phyloP scores from a whole-genome alignment of 2,797 vertebrate species.

The Tapirus indicus region DNA sequence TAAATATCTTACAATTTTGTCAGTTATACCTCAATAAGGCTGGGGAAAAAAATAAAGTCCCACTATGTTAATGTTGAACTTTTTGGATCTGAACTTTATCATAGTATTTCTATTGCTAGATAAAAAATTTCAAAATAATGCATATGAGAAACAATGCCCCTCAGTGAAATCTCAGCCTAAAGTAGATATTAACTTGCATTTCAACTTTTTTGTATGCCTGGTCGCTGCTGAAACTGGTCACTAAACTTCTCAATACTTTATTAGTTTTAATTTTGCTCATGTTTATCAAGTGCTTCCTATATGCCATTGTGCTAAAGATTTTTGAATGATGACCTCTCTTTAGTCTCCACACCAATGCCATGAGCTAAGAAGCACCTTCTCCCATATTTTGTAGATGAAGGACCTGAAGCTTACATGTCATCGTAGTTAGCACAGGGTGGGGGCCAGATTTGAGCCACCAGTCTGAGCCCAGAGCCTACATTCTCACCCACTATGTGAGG shows the following conservation, averaged over 20 bases:
- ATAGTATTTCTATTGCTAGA: background rate
- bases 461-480: background rate
- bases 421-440: background rate
- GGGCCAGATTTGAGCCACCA: background rate
- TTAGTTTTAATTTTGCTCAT: background rate
- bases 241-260: background rate
- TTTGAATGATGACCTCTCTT: background rate
- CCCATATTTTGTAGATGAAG: background rate
- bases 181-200: background rate
- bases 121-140: background rate
- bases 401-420: background rate
- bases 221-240: background rate
- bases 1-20: background rate
- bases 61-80: background rate
- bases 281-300: background rate
- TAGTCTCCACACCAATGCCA: background rate
- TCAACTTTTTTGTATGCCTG: background rate
- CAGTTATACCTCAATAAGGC: background rate
- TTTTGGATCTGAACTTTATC: background rate
- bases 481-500: background rate
- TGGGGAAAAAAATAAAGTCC: background rate
- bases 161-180: background rate
- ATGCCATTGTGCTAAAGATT: background rate
- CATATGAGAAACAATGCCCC: background rate
- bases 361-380: background rate